Evolutionary conservation across 2,888 invertebrate genomes (phyloP).

Genomic region (Choristoneura rosaceana): DNA sequence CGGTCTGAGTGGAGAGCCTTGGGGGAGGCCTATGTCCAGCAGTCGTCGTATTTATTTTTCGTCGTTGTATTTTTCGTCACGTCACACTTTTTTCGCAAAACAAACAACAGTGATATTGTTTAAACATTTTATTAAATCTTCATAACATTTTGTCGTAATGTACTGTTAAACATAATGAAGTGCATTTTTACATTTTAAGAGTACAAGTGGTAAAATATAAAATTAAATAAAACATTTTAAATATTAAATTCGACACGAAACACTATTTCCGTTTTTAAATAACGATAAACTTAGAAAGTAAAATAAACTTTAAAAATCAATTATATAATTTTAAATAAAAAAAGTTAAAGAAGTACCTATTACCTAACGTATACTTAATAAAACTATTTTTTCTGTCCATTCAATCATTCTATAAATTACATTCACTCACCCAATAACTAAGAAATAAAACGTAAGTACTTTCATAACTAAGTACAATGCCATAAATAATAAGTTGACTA

Average conservation of each 20-base stretch:
- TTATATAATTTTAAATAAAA: constrained; percentile 17
- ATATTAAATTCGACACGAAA: neutral
- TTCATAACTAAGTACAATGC: neutral
- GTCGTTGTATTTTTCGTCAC: too few species aligned
- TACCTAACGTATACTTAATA: neutral
- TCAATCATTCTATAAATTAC: constrained; percentile 65
- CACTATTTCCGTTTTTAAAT: constrained; percentile 20
- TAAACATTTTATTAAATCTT: constrained; percentile 15
- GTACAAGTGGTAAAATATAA: constrained; percentile 40
- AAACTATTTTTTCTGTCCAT: constrained; percentile 20
- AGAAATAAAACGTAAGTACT: constrained; percentile 23
- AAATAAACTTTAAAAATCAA: constrained; percentile 21
- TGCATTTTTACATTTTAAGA: constrained; percentile 39
- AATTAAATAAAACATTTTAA: constrained; percentile 17
- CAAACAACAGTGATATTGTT: neutral
- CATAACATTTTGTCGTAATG: constrained; percentile 26
- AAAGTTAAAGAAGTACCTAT: constrained; percentile 25
- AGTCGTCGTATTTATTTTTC: too few species aligned
- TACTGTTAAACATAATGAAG: constrained; percentile 28
- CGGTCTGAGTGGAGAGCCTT: too few species aligned
- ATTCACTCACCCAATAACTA: constrained; percentile 53
- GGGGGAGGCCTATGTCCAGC: too few species aligned
- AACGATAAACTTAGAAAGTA: constrained; percentile 34
- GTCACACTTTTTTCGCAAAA: neutral
- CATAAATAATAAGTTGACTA: neutral